Conservation (phyloP, 2,888 invertebrate genomes). For the Oligia strigilis region DNA sequence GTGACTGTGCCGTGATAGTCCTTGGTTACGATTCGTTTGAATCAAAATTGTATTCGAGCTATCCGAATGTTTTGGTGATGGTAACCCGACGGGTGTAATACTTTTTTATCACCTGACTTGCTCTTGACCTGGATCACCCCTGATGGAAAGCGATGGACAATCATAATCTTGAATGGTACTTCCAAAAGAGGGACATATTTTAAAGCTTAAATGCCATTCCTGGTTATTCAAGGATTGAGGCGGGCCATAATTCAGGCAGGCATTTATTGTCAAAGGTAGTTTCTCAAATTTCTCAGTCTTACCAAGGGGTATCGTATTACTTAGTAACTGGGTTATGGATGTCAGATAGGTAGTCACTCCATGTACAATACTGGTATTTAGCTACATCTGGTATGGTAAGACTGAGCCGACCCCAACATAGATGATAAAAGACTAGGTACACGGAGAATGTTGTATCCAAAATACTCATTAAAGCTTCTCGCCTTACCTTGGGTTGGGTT, state of each 20-base stretch:
- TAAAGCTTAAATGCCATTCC: too few relatives aligned
- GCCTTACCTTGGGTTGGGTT: not conserved
- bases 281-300: not conserved
- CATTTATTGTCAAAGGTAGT: not conserved
- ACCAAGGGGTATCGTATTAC: not conserved
- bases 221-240: not conserved
- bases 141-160: not conserved
- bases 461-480: not conserved
- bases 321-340: not conserved
- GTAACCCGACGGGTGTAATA: not conserved
- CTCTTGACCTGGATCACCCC: too few relatives aligned
- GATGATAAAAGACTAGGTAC: not conserved
- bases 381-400: too few relatives aligned
- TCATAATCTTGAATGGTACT: too few relatives aligned
- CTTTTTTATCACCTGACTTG: too few relatives aligned
- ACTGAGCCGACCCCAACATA: not conserved
- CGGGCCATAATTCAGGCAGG: too few relatives aligned
- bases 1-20: not conserved
- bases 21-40: not conserved
- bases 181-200: not conserved
- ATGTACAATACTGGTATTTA: too few relatives aligned
- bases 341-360: not conserved
- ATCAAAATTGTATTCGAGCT: not conserved
- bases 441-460: not conserved
- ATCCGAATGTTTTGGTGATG: not conserved